Evolutionary conservation across 1,140 invertebrate genomes (phyloP), one percentile per base, ranked within the genome.

Genomic region (Drosophila nannoptera): DNA sequence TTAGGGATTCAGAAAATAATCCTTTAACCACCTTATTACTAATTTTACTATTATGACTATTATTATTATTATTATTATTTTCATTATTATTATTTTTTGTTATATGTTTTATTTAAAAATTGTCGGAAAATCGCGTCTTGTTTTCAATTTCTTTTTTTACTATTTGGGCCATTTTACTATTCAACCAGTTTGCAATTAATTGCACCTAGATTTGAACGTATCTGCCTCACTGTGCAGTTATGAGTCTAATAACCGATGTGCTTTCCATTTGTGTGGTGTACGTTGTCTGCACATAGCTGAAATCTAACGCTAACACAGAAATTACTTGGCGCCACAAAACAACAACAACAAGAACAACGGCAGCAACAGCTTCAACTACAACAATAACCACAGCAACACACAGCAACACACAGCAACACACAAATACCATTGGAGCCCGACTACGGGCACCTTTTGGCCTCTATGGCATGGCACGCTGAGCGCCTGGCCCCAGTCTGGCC

Each of bases 361-460:
- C 40, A 63, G 55, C 49, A 29, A 22, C 50, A 53, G 16, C 43
- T 52, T 7, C 54, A 62, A 40, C 50, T 38, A n/a, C 70, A 69
- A 29, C 35, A 65, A n/a, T n/a, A n/a, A n/a, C n/a, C n/a, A n/a
- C n/a, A n/a, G n/a, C n/a, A n/a, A n/a, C n/a, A n/a, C n/a, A n/a
- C n/a, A n/a, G n/a, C n/a, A n/a, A n/a, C n/a, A n/a, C n/a, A n/a
- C n/a, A n/a, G n/a, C n/a, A n/a, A n/a, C n/a, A n/a, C n/a, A n/a
- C 52, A 50, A 46, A 65, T 65, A 49, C 49, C 55, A 53, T 29
- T 43, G 49, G 54, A 59, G 38, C 29, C 48, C 12, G 74, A 46
- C 73, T 65, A 73, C 46, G 77, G 54, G 75, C 80, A 83, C 80
- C 80, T 84, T 75, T 84, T 83, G 78, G 80, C 80, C 78, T 83